Conservation (phyloP, 2,113 vertebrate species). For the Platysteira castanea region DNA sequence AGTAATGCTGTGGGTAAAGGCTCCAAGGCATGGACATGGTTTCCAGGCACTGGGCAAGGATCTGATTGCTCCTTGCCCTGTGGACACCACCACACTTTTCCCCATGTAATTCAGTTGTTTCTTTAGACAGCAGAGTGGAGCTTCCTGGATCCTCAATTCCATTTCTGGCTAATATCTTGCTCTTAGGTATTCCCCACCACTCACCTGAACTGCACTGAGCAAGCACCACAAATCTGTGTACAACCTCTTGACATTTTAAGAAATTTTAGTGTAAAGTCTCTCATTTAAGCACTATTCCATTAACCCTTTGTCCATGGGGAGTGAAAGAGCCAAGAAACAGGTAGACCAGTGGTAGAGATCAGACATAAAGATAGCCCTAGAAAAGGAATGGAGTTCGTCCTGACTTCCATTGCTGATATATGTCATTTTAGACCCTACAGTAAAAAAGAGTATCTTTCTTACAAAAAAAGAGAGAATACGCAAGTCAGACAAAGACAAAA, state of each 20-base stretch:
- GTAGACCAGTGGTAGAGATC: background rate
- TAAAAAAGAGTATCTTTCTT: background rate
- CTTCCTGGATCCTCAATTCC: background rate
- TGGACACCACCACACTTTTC: background rate
- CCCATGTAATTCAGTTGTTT: rapidly evolving
- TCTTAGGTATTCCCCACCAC: background rate
- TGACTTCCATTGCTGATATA: background rate
- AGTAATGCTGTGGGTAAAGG: background rate
- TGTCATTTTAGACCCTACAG: background rate
- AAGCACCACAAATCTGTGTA: background rate
- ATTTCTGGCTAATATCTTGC: background rate
- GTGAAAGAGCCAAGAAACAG: background rate
- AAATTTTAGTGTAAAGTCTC: background rate
- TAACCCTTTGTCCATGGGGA: background rate
- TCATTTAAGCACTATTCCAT: background rate
- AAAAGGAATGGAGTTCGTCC: background rate
- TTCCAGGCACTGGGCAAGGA: background rate
- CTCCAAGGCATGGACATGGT: background rate
- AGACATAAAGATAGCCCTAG: background rate
- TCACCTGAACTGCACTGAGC: background rate
- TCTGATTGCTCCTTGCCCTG: background rate
- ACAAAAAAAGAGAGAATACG: background rate
- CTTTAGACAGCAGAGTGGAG: background rate
- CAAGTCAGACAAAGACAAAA: background rate
- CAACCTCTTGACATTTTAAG: background rate